Evolutionary conservation across 2,888 invertebrate species (phyloP), one percentile per base, ranked within the genome.

Genomic region (Mesodorylaimus sp.): DNA sequence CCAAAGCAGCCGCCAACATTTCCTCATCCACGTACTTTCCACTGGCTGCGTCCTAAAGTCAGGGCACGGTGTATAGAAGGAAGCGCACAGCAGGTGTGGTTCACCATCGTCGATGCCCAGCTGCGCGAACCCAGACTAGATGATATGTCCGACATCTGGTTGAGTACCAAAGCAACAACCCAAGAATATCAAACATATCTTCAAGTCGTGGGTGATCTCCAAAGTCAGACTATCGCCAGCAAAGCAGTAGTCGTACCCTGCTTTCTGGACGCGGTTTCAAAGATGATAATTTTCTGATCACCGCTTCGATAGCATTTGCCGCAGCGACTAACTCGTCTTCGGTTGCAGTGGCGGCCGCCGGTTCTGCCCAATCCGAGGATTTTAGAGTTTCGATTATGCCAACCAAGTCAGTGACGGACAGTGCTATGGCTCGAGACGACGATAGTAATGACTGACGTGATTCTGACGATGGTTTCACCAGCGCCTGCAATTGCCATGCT

Each of bases 101-200:
- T n/a, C n/a, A n/a, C n/a, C n/a, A n/a, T n/a, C n/a, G n/a, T n/a
- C n/a, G n/a, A n/a, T n/a, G n/a, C n/a, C n/a, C n/a, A n/a, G n/a
- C n/a, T n/a, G n/a, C n/a, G n/a, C n/a, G n/a, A n/a, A n/a, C n/a
- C n/a, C n/a, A n/a, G n/a, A n/a, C n/a, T n/a, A n/a, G n/a, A n/a
- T 62, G 70, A 93, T 91, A 95, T 89, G 93, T 91, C 86, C 87
- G 88, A 88, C 84, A 88, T 85, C 84, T 80, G 91, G 91, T 87
- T 85, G 87, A 80, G 75, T 74, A 66, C 25, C 26, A 60, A 73
- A 73, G 28, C 48, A 75, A 85, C 88, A 91, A 95, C 93, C 64
- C 95, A 95, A 95, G 93, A 93, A 93, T 95, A 95, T 91, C 93
- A 95, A 95, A 95, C 95, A 95, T 95, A 95, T 95, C 93, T 91